phyloP scores from a whole-genome alignment of 1,140 invertebrate genomes.

The Drosophila teissieri region DNA sequence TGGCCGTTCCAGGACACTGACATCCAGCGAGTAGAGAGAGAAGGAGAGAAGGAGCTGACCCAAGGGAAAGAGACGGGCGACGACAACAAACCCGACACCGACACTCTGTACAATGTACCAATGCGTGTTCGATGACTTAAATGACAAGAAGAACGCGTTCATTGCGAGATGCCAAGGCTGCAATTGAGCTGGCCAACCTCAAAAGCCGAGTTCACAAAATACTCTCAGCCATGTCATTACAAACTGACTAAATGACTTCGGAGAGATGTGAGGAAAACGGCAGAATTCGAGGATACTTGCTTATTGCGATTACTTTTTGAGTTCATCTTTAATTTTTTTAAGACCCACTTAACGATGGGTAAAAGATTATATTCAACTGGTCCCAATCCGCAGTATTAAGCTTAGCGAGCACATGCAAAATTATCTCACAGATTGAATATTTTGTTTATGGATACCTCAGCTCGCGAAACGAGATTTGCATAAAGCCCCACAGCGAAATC shows the following conservation, averaged over 20 bases:
- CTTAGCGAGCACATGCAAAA: not conserved
- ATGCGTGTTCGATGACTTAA: conserved; percentile 84
- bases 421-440: conserved; percentile 13
- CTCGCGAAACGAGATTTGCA: conserved; percentile 51
- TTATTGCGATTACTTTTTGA: not conserved
- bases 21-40: conserved; percentile 36
- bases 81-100: conserved; percentile 52
- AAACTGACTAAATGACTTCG: conserved; percentile 72
- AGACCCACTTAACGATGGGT: too few species aligned
- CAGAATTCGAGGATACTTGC: not conserved
- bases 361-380: not conserved
- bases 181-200: conserved; percentile 36
- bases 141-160: conserved; percentile 71
- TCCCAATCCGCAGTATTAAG: not conserved
- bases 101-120: conserved; percentile 78
- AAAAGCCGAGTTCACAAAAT: conserved; percentile 68
- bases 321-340: not conserved
- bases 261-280: conserved; percentile 4
- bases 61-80: conserved; percentile 6
- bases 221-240: conserved; percentile 81
- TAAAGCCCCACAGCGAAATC: conserved; percentile 39
- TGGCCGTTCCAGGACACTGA: conserved; percentile 77
- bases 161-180: conserved; percentile 37
- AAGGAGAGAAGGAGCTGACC: not conserved
- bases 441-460: conserved; percentile 13